A percentile compares a stretch with the other conserved stretches of the same genome.
Evolutionary conservation across 1,140 invertebrate genomes (phyloP).

Genomic region (Ericerus pela): DNA sequence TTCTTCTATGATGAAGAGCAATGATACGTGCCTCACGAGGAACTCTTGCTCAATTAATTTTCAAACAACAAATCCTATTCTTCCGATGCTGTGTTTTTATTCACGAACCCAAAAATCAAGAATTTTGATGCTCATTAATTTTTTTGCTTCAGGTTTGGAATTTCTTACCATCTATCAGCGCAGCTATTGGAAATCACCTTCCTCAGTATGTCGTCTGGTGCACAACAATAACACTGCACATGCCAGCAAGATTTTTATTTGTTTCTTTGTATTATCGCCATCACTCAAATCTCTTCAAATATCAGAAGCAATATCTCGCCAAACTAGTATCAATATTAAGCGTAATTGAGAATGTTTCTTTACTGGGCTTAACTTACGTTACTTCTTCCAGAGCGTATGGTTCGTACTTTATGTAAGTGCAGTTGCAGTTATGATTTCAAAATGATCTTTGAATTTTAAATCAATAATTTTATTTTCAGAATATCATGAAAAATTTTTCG

Average conservation of each 20-base stretch:
- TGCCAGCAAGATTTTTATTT: slow-evolving; percentile 50
- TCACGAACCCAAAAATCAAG: too few relatives aligned
- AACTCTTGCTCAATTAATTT: too few relatives aligned
- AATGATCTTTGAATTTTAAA: too few relatives aligned
- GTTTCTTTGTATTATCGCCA: slow-evolving; percentile 52
- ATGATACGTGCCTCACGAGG: too few relatives aligned
- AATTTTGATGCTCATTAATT: too few relatives aligned
- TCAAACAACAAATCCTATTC: too few relatives aligned
- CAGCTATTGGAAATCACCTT: slow-evolving; percentile 78
- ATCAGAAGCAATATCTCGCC: slow-evolving; percentile 42
- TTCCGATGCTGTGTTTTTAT: too few relatives aligned
- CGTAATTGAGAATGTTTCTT: slow-evolving; percentile 62
- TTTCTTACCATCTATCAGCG: slow-evolving; percentile 83
- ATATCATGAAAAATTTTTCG: slow-evolving; percentile 78
- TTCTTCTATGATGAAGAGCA: too few relatives aligned
- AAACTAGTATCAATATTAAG: slow-evolving; percentile 55
- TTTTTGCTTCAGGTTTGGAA: slow-evolving; percentile 38
- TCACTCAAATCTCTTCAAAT: slow-evolving; percentile 33
- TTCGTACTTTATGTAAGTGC: too few relatives aligned
- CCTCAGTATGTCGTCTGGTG: slow-evolving; percentile 83
- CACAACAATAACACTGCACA: slow-evolving; percentile 66
- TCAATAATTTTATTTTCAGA: too few relatives aligned
- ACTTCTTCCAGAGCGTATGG: slow-evolving; percentile 77
- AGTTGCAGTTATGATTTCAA: too few relatives aligned
- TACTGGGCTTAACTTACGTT: slow-evolving; percentile 73